phyloP scores from a whole-genome alignment of 2,888 invertebrate genomes.

The Mythimna vitellina region DNA sequence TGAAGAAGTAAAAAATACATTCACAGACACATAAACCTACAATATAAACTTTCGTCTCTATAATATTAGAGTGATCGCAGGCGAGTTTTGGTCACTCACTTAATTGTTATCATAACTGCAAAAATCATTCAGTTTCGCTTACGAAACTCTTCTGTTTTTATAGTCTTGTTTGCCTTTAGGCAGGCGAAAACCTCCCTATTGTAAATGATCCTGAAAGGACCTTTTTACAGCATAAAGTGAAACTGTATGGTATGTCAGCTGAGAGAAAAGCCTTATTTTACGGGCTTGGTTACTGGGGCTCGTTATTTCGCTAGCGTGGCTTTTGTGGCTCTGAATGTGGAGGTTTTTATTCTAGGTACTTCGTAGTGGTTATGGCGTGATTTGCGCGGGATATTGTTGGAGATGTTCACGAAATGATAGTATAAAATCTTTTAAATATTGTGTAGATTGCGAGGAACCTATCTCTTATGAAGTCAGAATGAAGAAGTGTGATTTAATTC shows the following conservation, averaged over 20 bases:
- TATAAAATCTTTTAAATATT: background rate
- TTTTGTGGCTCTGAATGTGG: conserved; percentile 13
- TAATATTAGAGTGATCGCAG: too few species aligned
- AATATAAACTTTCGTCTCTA: too few species aligned
- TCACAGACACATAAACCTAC: too few species aligned
- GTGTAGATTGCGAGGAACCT: too few species aligned
- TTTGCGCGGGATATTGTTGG: conserved; percentile 5
- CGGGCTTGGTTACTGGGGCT: conserved; percentile 19
- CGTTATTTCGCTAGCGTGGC: conserved; percentile 32
- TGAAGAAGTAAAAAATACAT: too few species aligned
- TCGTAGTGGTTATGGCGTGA: background rate
- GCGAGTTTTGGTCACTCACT: background rate
- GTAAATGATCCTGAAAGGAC: conserved; percentile 16
- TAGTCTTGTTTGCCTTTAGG: background rate
- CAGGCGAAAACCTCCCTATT: background rate
- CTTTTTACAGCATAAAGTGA: conserved; percentile 29
- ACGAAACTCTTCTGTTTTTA: background rate
- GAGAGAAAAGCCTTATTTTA: conserved; percentile 30
- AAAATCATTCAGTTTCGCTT: background rate
- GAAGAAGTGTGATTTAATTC: background rate
- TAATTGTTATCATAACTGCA: background rate
- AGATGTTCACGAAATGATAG: too few species aligned
- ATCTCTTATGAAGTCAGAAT: too few species aligned
- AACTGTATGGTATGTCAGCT: conserved; percentile 24
- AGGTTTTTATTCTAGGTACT: conserved; percentile 20